Evolutionary conservation across 1,140 invertebrate genomes (phyloP), one percentile per base, ranked within the genome.

Genomic region (Zaprionus tsacasi): DNA sequence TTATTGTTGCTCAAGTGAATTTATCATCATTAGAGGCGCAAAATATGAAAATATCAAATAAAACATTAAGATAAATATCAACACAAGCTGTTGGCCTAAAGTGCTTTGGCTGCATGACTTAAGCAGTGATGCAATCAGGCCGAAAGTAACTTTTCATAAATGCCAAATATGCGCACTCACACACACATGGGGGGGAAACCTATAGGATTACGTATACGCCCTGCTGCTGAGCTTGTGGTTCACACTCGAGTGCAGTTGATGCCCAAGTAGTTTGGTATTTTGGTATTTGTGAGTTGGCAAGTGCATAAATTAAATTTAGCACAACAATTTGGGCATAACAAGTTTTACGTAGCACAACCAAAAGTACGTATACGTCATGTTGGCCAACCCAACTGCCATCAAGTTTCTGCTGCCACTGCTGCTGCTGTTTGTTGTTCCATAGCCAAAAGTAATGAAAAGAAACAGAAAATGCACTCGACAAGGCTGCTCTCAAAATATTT

Each of bases 271-370:
- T 68, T 78, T 78, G 52, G 43, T n/a, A n/a, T n/a, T n/a, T n/a
- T n/a, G n/a, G n/a, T 76, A 61, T 61, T 76, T 70, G 55, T 67
- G 56, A 50, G 63, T 59, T 65, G 48, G 64, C 59, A 66, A 80
- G 64, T 80, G 74, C 77, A 82, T 87, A 86, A 87, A 87, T 87
- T 66, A 79, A 78, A 70, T 79, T 78, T 78, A 73, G 52, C 60
- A 69, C 67, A 70, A 71, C 61, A 70, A 67, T 79, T 76, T 72
- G 55, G 72, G 57, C 57, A 64, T 67, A 64, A 67, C 48, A 79
- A 79, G 68, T 79, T 76, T 67, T 45, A 54, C 15, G 60, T n/a
- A 15, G 70, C 38, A 64, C n/a, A 25, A 64, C 21, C 15, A 25
- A 43, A 40, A 70, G 3, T 50, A 56, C 33, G 69, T 65, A 56